These are phyloP conservation scores for Lasioglossum pauxillum DNA, from an alignment of 2,888 invertebrate genomes.

Conservation along the genomic window DNA sequence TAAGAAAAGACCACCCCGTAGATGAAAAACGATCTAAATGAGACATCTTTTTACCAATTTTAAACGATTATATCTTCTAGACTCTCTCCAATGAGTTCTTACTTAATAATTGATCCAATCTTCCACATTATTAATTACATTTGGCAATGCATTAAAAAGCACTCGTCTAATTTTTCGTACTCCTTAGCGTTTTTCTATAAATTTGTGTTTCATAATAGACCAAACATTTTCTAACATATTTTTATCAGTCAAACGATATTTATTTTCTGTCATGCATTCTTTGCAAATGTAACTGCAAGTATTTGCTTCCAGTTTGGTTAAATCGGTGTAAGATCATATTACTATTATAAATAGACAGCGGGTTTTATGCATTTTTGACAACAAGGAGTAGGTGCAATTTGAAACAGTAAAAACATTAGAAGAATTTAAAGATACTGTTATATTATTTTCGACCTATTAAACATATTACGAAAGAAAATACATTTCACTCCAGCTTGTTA, in stretches of 20 bases:
- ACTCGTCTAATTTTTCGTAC: neutral
- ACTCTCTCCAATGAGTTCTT: neutral
- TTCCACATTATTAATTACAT: neutral
- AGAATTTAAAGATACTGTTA: no score
- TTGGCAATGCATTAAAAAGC: neutral
- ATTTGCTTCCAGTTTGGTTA: neutral
- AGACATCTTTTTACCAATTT: neutral
- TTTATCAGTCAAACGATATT: neutral
- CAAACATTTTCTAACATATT: neutral
- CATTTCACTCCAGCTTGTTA: no score
- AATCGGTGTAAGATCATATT: neutral
- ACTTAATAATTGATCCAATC: neutral
- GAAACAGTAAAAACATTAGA: no score
- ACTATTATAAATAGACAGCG: no score
- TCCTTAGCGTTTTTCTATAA: neutral
- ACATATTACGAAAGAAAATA: no score
- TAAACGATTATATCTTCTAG: neutral
- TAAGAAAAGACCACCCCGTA: neutral
- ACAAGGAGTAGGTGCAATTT: no score
- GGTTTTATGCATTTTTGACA: no score
- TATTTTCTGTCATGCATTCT: neutral
- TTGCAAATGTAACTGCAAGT: neutral
- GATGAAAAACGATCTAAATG: neutral
- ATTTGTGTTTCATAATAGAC: neutral
- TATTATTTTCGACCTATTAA: no score